Conservation (phyloP, 64 coral and sea anemone species). For the Cladopsammia gracilis region DNA sequence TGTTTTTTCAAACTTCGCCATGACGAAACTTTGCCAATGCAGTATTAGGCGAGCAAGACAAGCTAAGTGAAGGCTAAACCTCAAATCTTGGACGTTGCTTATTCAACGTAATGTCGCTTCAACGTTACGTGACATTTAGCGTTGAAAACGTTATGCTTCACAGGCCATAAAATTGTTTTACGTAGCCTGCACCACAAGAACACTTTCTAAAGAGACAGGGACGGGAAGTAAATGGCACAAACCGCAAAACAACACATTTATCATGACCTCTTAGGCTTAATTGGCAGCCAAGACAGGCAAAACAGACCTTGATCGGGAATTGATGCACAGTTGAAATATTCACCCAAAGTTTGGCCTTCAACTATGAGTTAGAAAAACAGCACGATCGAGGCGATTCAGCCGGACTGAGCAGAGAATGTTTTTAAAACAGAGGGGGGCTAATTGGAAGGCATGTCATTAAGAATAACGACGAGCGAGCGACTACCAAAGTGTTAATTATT, state of each 20-base stretch:
- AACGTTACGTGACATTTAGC: slow-evolving; percentile 6
- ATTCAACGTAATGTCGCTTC: background rate
- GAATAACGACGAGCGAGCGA: background rate
- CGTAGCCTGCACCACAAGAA: slow-evolving; percentile 29
- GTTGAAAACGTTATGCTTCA: slow-evolving; percentile 23
- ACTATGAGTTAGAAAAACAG: too few relatives aligned
- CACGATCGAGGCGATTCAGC: background rate
- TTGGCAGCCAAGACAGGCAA: too few relatives aligned
- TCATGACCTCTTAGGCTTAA: background rate
- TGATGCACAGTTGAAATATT: too few relatives aligned
- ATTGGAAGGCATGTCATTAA: background rate
- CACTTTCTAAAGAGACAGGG: background rate
- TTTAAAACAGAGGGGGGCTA: background rate
- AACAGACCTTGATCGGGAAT: too few relatives aligned
- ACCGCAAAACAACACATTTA: slow-evolving; percentile 3
- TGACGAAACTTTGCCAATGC: too few relatives aligned
- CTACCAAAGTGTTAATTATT: background rate
- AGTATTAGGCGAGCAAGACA: background rate
- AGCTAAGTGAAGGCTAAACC: background rate
- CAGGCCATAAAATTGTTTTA: background rate
- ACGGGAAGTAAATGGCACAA: background rate
- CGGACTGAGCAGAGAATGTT: background rate
- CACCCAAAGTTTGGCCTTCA: background rate
- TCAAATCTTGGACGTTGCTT: background rate
- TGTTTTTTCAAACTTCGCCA: background rate